Evolutionary conservation across 2,797 vertebrate species (phyloP), one percentile per base, ranked within the genome.

Genomic region (Falco peregrinus): DNA sequence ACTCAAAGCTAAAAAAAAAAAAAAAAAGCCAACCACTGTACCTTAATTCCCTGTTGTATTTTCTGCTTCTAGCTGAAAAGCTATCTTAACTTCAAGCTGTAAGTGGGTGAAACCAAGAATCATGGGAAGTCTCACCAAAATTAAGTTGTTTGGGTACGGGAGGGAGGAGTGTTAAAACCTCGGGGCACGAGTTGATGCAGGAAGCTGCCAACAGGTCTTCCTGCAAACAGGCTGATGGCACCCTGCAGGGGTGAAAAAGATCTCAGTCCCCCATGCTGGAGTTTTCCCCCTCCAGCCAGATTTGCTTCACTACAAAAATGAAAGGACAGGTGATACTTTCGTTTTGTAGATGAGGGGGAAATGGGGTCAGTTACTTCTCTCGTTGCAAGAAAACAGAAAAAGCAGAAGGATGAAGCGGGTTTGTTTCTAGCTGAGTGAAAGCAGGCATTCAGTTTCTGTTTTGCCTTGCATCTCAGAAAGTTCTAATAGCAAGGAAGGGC

Each of bases 401-500:
- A 81, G 3, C 2, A 56, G 17, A 28, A 59, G 16, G n/a, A 39
- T 15, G 28, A 51, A 47, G 7, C 6, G 6, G 0, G 2, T 2
- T 81, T 76, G 9, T 64, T 83, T 70, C 41, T 33, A 64, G 13
- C 20, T 45, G 8, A 61, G 16, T 50, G 77, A 80, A 71, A 69
- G 8, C 9, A 89, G 29, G 4, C 22, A 33, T 47, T 60, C 3
- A 2, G 5, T 26, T 50, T 71, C 22, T 82, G 16, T 21, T 88
- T 56, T 10, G 18, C 15, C 35, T 60, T 71, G 21, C 12, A 33
- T 43, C 6, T 74, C 28, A 45, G 16, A 45, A 68, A 75, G 19
- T 5, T 50, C 33, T 77, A 56, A 54, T 25, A 67, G 8, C 26
- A 20, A 39, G 39, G 26, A 90, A 78, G 24, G 20, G 18, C 31